A percentile compares a stretch with the other conserved stretches of the same genome.
Conservation (phyloP, 1,140 invertebrate species). For the Psilanteris sp. region DNA sequence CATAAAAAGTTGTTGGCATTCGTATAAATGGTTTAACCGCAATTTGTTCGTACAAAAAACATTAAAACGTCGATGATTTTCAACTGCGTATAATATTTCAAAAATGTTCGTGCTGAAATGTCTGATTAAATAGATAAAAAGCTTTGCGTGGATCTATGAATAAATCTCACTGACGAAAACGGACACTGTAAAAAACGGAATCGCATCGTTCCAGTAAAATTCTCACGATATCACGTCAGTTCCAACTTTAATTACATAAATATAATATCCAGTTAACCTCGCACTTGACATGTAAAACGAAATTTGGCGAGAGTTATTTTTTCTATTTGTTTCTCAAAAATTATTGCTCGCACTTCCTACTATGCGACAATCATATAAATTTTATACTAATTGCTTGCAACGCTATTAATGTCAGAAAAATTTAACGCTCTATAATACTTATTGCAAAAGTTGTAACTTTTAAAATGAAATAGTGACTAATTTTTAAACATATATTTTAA, state of each 20-base stretch:
- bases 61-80: too few species aligned
- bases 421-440: neutral
- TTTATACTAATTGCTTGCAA: slow-evolving; percentile 10
- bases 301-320: neutral
- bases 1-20: neutral
- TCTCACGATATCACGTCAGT: slow-evolving; percentile 7
- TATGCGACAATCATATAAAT: slow-evolving; percentile 28
- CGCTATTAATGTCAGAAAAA: slow-evolving; percentile 12
- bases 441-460: too few species aligned
- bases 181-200: neutral
- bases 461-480: too few species aligned
- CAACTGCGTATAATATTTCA: too few species aligned
- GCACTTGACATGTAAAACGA: slow-evolving; percentile 26
- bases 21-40: too few species aligned
- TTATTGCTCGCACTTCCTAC: slow-evolving; percentile 18
- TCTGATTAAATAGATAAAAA: too few species aligned
- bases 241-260: slow-evolving; percentile 41
- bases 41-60: too few species aligned
- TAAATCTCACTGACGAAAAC: neutral
- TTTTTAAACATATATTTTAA: too few species aligned
- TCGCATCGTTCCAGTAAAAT: slow-evolving; percentile 5
- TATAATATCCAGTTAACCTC: slow-evolving; percentile 44
- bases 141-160: too few species aligned
- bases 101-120: too few species aligned
- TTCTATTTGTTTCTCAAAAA: slow-evolving; percentile 7